These are phyloP conservation scores for Pristionchus entomophagus DNA, from an alignment of 2,888 invertebrate genomes.

Conservation along the genomic window DNA sequence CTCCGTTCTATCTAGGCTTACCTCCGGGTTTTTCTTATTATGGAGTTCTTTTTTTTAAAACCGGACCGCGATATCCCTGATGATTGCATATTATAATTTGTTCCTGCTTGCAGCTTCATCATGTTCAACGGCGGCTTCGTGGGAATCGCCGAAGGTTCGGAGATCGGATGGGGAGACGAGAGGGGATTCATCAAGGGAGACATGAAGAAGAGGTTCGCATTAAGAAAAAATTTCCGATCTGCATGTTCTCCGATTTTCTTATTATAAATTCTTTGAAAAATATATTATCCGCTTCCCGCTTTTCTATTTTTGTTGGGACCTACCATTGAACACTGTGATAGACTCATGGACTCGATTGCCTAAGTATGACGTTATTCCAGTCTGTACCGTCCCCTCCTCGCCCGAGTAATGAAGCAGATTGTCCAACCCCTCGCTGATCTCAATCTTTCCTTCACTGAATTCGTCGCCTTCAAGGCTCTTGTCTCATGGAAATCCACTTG, in stretches of 20 bases:
- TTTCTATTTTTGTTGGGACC: neutral
- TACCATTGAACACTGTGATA: neutral
- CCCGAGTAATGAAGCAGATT: constrained; percentile 59
- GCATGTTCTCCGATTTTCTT: too few species aligned
- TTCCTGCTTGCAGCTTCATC: constrained; percentile 55
- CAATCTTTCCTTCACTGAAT: constrained; percentile 59
- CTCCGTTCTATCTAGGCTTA: too few species aligned
- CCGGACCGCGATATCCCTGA: too few species aligned
- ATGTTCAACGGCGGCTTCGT: constrained; percentile 67
- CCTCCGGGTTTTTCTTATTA: too few species aligned
- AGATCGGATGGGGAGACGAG: constrained; percentile 65
- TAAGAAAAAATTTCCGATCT: neutral
- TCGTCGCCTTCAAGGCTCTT: constrained; percentile 60
- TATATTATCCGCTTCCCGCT: too few species aligned
- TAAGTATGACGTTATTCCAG: constrained; percentile 48
- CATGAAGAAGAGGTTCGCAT: constrained; percentile 57
- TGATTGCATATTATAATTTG: constrained; percentile 19
- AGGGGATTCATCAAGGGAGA: constrained; percentile 57
- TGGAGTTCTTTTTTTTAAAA: too few species aligned
- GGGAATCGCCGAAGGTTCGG: constrained; percentile 55
- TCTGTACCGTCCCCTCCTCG: constrained; percentile 64
- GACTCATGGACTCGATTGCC: neutral
- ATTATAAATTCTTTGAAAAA: too few species aligned
- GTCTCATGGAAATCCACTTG: constrained; percentile 62
- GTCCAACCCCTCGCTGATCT: constrained; percentile 58